Percentiles rank a stretch among this genome's conserved stretches.
Conservation (phyloP, 2,797 vertebrate genomes). For the Philypnodon macrostomus region DNA sequence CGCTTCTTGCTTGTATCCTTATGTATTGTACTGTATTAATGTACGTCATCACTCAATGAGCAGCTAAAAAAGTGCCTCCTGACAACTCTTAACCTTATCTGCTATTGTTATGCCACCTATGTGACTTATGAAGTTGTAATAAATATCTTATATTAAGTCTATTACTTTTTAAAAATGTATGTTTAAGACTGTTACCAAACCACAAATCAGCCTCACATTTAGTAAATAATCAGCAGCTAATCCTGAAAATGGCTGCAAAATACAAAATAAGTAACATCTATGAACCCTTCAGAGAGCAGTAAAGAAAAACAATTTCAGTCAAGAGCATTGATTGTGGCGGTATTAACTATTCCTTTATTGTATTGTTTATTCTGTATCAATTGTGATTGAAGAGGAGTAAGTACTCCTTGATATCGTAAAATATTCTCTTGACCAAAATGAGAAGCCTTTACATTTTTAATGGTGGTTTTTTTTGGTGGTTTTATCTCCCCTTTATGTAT, state of each 20-base stretch:
- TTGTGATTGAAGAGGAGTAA: conserved; percentile 11
- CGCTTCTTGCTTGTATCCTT: conserved; percentile 25
- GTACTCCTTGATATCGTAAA: conserved; percentile 23
- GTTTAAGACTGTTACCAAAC: neutral
- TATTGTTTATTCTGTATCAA: too few species aligned
- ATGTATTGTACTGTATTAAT: conserved; percentile 50
- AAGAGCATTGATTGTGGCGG: neutral
- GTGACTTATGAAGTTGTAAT: conserved; percentile 45
- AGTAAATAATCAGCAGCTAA: neutral
- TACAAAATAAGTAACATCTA: neutral
- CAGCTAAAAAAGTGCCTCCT: conserved; percentile 69
- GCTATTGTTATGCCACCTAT: conserved; percentile 42
- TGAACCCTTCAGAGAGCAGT: neutral
- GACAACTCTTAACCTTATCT: conserved; percentile 33
- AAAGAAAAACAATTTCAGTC: neutral
- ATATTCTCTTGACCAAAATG: too few species aligned
- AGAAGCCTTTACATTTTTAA: too few species aligned
- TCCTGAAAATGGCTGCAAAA: conserved; percentile 1
- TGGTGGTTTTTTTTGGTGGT: too few species aligned
- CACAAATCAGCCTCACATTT: neutral
- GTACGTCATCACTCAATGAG: conserved; percentile 37
- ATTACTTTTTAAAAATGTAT: too few species aligned
- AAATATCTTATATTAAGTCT: conserved; percentile 38
- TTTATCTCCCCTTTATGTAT: too few species aligned
- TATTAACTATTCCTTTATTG: too few species aligned